Conservation (phyloP, 2,888 invertebrate species). For the Carpatolechia fugitivella region DNA sequence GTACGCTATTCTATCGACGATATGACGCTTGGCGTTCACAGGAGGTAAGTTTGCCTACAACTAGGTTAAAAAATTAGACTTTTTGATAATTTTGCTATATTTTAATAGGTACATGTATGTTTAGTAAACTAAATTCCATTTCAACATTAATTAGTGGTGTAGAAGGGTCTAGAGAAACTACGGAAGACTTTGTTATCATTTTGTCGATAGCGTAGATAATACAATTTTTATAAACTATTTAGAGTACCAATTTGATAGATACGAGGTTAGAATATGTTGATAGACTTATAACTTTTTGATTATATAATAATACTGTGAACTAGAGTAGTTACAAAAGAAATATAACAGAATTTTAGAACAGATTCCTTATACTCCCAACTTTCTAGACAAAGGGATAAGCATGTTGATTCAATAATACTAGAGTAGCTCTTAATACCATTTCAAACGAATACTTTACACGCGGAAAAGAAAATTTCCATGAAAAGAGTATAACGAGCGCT, state of each 20-base stretch:
- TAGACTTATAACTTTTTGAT: conserved; percentile 50
- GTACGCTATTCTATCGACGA: conserved; percentile 50
- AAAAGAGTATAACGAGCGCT: conserved; percentile 40
- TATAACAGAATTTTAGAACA: conserved; percentile 40
- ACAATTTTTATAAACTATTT: conserved; percentile 34
- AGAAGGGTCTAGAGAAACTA: conserved; percentile 31
- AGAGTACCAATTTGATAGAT: conserved; percentile 22
- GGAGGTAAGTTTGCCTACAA: conserved; percentile 62
- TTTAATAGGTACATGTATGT: conserved; percentile 34
- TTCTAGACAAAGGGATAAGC: conserved; percentile 67
- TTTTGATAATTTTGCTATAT: conserved; percentile 43
- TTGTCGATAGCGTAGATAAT: conserved; percentile 48
- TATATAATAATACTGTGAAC: conserved; percentile 40
- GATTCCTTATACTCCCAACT: conserved; percentile 47
- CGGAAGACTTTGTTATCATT: conserved; percentile 22
- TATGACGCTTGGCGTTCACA: conserved; percentile 50
- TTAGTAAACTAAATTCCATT: conserved; percentile 67
- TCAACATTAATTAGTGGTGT: conserved; percentile 62
- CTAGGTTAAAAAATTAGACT: conserved; percentile 40
- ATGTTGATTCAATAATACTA: conserved; percentile 55
- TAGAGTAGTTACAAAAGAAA: conserved; percentile 50
- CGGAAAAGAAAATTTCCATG: background rate
- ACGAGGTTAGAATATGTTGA: conserved; percentile 45
- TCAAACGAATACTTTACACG: conserved; percentile 24
- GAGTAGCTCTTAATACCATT: conserved; percentile 54